phyloP scores from a whole-genome alignment of 2,797 vertebrate species.

The Dicrostonyx torquatus region DNA sequence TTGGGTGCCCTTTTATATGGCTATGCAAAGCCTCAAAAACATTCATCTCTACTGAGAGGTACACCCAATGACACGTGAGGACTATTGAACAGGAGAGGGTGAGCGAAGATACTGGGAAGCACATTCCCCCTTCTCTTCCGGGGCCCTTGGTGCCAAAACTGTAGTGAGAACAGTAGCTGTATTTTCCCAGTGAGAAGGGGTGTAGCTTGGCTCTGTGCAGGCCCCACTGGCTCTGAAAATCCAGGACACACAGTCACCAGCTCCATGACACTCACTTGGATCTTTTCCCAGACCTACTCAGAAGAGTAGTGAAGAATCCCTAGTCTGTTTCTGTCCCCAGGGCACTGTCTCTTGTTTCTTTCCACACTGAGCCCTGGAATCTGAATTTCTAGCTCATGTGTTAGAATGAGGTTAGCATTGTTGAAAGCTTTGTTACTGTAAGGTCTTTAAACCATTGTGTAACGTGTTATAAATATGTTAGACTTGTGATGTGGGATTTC shows the following conservation, averaged over 20 bases:
- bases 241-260: neutral
- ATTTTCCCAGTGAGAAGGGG: slow-evolving; percentile 5
- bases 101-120: neutral
- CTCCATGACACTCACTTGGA: neutral
- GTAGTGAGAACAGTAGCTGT: neutral
- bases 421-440: neutral
- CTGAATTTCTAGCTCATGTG: neutral
- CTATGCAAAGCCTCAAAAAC: neutral
- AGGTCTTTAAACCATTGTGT: neutral
- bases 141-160: neutral
- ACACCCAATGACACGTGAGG: neutral
- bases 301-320: neutral
- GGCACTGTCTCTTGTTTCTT: neutral
- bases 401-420: neutral
- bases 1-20: neutral
- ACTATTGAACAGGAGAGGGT: neutral
- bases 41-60: neutral
- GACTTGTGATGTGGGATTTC: no score
- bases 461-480: neutral
- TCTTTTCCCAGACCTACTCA: neutral
- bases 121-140: neutral
- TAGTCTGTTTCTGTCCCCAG: neutral
- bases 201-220: neutral
- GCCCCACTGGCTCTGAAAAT: slow-evolving; percentile 48
- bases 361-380: neutral